Evolutionary conservation across 2,888 invertebrate genomes (phyloP).

Genomic region (Nemotelus pantherinus): DNA sequence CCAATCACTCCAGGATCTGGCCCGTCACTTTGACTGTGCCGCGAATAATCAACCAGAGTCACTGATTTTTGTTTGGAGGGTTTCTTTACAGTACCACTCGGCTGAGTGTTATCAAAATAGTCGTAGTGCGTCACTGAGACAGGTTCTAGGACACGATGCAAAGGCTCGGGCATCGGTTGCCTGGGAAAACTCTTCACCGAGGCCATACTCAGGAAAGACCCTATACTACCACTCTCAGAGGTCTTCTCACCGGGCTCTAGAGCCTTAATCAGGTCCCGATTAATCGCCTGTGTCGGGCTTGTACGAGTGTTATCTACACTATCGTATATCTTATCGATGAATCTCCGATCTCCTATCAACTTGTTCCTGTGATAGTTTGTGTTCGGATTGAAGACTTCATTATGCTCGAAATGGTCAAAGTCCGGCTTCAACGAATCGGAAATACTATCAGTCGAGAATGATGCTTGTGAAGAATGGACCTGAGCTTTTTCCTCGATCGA

Average conservation of each 20-base stretch:
- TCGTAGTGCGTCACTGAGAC: constrained; percentile 79
- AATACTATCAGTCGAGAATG: constrained; percentile 56
- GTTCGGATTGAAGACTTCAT: constrained; percentile 62
- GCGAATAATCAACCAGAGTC: constrained; percentile 9
- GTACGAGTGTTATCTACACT: constrained; percentile 52
- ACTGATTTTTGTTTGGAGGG: constrained; percentile 47
- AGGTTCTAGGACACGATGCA: constrained; percentile 81
- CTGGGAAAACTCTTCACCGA: constrained; percentile 86
- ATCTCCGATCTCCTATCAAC: constrained; percentile 58
- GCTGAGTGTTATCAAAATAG: constrained; percentile 60
- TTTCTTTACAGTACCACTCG: constrained; percentile 39
- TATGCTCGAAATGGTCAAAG: constrained; percentile 60
- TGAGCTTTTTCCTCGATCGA: constrained; percentile 61
- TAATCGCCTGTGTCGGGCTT: constrained; percentile 60
- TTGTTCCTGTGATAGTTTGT: constrained; percentile 62
- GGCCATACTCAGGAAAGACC: constrained; percentile 87
- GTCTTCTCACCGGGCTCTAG: constrained; percentile 60
- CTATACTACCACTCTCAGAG: constrained; percentile 70
- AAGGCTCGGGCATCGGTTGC: constrained; percentile 78
- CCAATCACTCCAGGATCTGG: constrained; percentile 86
- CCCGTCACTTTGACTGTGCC: constrained; percentile 73
- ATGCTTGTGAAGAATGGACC: constrained; percentile 59
- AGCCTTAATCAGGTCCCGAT: constrained; percentile 60
- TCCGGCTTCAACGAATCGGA: constrained; percentile 55
- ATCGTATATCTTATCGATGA: constrained; percentile 55